These are phyloP conservation scores for Tetanocera ferruginea DNA, from an alignment of 2,888 invertebrate species.

Conservation along the genomic window DNA sequence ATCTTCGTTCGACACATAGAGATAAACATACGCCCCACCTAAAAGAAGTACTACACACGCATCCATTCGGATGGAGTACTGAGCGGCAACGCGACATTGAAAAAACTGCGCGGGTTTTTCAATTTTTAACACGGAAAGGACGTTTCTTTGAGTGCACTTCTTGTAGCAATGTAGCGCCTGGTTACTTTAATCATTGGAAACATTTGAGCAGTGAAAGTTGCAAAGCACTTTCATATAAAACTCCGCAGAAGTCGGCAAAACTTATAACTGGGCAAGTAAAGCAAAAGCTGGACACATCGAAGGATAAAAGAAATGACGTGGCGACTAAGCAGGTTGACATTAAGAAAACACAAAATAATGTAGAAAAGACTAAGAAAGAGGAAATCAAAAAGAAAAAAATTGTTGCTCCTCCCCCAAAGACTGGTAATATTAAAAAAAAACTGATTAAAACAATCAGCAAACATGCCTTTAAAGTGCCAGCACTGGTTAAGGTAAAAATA, in stretches of 20 bases:
- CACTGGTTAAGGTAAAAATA: slow-evolving; percentile 41
- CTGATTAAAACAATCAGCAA: not conserved
- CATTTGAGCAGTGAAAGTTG: slow-evolving; percentile 45
- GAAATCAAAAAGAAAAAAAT: slow-evolving; percentile 36
- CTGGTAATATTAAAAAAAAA: slow-evolving; percentile 5
- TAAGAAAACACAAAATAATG: slow-evolving; percentile 23
- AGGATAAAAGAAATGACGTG: not conserved
- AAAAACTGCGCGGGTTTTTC: slow-evolving; percentile 47
- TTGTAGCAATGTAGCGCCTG: slow-evolving; percentile 47
- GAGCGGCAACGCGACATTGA: slow-evolving; percentile 44
- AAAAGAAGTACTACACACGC: slow-evolving; percentile 44
- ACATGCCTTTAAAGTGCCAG: slow-evolving; percentile 2
- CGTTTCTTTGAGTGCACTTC: slow-evolving; percentile 51
- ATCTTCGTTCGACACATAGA: slow-evolving; percentile 45
- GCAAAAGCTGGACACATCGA: not conserved
- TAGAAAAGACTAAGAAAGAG: slow-evolving; percentile 21
- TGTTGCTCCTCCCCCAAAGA: not conserved
- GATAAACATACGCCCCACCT: slow-evolving; percentile 46
- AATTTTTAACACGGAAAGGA: slow-evolving; percentile 47
- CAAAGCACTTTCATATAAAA: not conserved
- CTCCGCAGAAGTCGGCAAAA: not conserved
- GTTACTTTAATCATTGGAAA: slow-evolving; percentile 50
- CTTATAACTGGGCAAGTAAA: slow-evolving; percentile 4
- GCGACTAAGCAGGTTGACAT: slow-evolving; percentile 4
- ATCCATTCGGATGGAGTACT: slow-evolving; percentile 47